Evolutionary conservation across 2,797 vertebrate genomes (phyloP).

Genomic region (Percopsis omiscomaycus): DNA sequence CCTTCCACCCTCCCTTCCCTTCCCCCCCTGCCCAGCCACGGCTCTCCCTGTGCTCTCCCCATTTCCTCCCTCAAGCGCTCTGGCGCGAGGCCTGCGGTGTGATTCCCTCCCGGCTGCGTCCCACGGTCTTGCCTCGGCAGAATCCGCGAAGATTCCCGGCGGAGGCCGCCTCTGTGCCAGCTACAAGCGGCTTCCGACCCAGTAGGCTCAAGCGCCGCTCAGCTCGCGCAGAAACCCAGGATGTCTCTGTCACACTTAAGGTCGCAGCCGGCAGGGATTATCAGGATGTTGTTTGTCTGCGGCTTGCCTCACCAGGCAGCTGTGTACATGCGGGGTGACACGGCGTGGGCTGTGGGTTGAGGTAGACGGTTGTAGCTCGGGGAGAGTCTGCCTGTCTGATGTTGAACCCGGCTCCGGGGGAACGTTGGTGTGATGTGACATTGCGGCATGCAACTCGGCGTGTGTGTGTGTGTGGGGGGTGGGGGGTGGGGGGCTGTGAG

Average conservation of each 20-base stretch:
- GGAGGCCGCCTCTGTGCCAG: slow-evolving; percentile 46
- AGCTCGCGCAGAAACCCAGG: slow-evolving; percentile 17
- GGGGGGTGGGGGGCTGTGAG: slow-evolving; percentile 21
- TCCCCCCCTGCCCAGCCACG: not conserved
- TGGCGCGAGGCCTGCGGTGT: slow-evolving; percentile 42
- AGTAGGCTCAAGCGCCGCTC: slow-evolving; percentile 20
- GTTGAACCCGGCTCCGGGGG: slow-evolving; percentile 50
- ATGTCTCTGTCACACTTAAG: slow-evolving; percentile 34
- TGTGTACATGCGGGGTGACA: slow-evolving; percentile 39
- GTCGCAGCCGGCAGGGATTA: slow-evolving; percentile 16
- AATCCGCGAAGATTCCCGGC: slow-evolving; percentile 38
- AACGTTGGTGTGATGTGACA: slow-evolving; percentile 66
- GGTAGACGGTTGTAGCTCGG: slow-evolving; percentile 51
- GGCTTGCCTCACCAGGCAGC: slow-evolving; percentile 24
- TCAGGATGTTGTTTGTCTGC: not conserved
- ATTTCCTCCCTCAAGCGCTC: slow-evolving; percentile 1
- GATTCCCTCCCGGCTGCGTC: slow-evolving; percentile 52
- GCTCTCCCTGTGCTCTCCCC: not conserved
- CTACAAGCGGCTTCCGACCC: slow-evolving; percentile 63
- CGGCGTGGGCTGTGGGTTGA: slow-evolving; percentile 34
- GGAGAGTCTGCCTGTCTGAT: slow-evolving; percentile 49
- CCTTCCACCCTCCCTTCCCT: no score
- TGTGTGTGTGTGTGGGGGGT: slow-evolving; percentile 38
- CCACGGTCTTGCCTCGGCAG: slow-evolving; percentile 58
- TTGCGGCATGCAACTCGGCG: slow-evolving; percentile 44